Base-by-base conservation (phyloP, 2,797 vertebrate species). In the Mormyrops attenuatus region DNA sequence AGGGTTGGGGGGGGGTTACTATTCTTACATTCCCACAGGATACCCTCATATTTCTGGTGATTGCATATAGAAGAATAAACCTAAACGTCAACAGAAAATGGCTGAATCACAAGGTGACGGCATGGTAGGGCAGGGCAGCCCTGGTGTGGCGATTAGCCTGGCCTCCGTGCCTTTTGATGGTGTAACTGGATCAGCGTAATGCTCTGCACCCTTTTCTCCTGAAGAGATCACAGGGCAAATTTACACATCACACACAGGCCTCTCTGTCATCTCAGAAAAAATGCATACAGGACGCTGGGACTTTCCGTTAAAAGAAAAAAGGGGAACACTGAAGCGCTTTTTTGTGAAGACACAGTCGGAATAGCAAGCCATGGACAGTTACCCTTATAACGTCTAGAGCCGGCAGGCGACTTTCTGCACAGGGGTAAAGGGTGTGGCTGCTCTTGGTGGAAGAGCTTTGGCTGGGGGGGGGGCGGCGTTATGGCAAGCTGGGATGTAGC, bases 211-310 rank as follows among this genome's bases (percentile, higher is more conserved):
- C 85, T 30, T 87, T 87, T 55, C 85, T 87, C 85, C 26, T 20
- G 30, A 85, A n/a, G 82, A 86, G 85, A 87, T 87, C 85, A 87
- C 50, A 87, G 85, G 20, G 34, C 85, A 60, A 30, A 87, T 87
- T 87, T 87, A 60, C 85, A 87, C 53, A 87, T 87, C 85, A 87
- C 50, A 87, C 85, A 52, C 85, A 1, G 85, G 26, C 85, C 53
- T 38, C 85, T 57, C 85, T 87, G 85, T 87, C 85, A 87, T 87
- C 34, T 87, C 26, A 0, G 53, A 20, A 57, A 55, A 87, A 60
- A 87, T 57, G 85, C 85, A 60, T 30, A 53, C 30, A 41, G 50
- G 52, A 26, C 6, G 52, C 30, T 20, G 30, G 17, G 15, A 57
- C 52, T 87, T 38, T 57, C 30, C 17, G 52, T 87, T 8, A 60